A percentile compares a stretch with the other conserved stretches of the same genome.
These are phyloP conservation scores for Heliconius hewitsoni DNA, from an alignment of 1,140 invertebrate species.

Conservation along the genomic window DNA sequence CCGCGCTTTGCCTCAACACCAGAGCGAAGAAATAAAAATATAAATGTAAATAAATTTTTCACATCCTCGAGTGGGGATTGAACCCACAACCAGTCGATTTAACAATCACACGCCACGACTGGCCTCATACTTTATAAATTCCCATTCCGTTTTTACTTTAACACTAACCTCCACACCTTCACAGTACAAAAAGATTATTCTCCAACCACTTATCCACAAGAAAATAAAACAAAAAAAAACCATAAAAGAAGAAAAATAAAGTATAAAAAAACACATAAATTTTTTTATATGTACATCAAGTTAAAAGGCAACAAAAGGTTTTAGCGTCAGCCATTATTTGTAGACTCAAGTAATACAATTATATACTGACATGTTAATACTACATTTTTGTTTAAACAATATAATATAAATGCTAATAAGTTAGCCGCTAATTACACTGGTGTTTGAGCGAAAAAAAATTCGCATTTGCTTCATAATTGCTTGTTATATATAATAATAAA, in stretches of 20 bases:
- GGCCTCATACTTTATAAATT: too few relatives aligned
- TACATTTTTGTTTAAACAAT: slow-evolving; percentile 5
- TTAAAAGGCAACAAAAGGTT: background rate
- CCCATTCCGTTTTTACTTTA: too few relatives aligned
- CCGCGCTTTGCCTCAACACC: too few relatives aligned
- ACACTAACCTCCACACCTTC: too few relatives aligned
- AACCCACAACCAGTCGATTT: too few relatives aligned
- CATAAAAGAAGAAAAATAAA: background rate
- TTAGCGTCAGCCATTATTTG: slow-evolving; percentile 7
- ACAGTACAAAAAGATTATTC: too few relatives aligned
- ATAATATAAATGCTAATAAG: background rate
- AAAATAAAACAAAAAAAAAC: background rate
- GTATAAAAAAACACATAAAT: background rate
- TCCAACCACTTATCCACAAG: background rate
- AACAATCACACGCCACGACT: too few relatives aligned
- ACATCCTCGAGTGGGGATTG: too few relatives aligned
- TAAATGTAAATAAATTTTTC: too few relatives aligned
- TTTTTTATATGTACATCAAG: background rate
- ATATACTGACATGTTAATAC: background rate
- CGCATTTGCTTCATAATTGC: background rate
- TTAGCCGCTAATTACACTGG: background rate
- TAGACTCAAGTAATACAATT: background rate
- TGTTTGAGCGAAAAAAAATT: background rate
- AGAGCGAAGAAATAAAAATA: too few relatives aligned
- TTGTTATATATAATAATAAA: background rate